Conservation (phyloP, 2,113 vertebrate species). For the Coturnix japonica region DNA sequence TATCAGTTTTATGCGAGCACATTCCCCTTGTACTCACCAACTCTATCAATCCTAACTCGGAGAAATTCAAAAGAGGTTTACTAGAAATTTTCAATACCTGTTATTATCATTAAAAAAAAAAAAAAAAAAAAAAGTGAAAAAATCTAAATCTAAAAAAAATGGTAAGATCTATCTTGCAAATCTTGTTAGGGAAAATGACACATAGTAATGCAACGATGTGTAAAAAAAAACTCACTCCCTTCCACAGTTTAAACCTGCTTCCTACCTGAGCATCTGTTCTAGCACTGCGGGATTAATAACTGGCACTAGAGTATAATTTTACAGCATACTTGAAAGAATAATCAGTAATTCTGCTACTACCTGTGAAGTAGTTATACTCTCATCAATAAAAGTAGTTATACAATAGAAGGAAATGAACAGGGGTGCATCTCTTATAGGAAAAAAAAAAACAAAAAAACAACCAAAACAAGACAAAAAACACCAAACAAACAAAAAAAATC, state of each 20-base stretch:
- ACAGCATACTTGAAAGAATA: not conserved
- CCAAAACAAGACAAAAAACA: not conserved
- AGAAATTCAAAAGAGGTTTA: not conserved
- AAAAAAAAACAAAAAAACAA: not conserved
- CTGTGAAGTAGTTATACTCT: not conserved
- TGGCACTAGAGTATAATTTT: not conserved
- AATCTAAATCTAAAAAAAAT: not conserved
- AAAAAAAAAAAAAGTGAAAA: not conserved
- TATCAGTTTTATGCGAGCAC: not conserved
- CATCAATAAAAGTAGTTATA: not conserved
- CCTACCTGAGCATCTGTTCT: not conserved
- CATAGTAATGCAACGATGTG: not conserved
- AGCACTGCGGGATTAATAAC: not conserved
- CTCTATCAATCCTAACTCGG: not conserved
- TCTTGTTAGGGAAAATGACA: not conserved
- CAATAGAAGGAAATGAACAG: not conserved
- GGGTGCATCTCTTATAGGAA: not conserved
- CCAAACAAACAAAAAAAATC: not conserved
- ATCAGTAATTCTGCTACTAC: not conserved
- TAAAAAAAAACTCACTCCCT: not conserved
- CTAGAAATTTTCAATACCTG: not conserved
- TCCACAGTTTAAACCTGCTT: not conserved
- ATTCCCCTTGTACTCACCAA: not conserved
- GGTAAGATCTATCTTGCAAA: not conserved
- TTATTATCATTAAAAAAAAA: not conserved